Base-by-base conservation (phyloP, 1,140 invertebrate species). In the Melipona quadrifasciata region DNA sequence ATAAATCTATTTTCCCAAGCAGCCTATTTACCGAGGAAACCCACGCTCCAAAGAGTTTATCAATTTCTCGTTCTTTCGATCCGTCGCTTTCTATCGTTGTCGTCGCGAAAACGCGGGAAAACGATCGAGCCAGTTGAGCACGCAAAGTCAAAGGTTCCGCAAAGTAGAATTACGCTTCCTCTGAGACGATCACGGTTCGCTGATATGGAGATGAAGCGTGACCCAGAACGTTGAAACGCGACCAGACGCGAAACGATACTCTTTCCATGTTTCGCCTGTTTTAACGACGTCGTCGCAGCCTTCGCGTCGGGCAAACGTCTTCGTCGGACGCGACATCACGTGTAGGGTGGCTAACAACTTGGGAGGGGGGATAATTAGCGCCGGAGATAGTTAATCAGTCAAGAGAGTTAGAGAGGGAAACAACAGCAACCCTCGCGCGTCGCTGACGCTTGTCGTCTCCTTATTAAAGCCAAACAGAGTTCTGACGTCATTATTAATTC, bases 311-410 rank as follows among this genome's bases (percentile, higher is more conserved):
- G n/a, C 24, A 55, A 78, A 79, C 79, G 72, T 85, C 79, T 85
- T 74, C 73, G 78, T 61, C 39, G 58, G 65, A 73, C 70, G 75
- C 76, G 87, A 93, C 92, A 91, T 92, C 91, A 90, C 91, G 90
- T 87, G 84, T 91, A 82, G 88, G 90, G 91, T 88, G 89, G 89
- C 90, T 91, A 92, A 89, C 91, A 89, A 91, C 92, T 81, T 27
- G 57, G 31, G 31, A 24, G 21, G 65, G 85, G 89, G 91, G 65
- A 90, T 93, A 93, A 94, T 94, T 94, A 94, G 91, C 91, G 91
- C 90, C 90, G 88, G 89, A 89, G 91, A 94, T 91, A 91, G 88
- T 94, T 92, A 92, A 94, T 94, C 91, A 93, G 90, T 94, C 93
- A 93, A 92, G 91, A 86, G 91, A 85, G 65, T 19, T 17, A 16